phyloP scores from a whole-genome alignment of 2,113 vertebrate genomes.

The Myotis lucifugus region DNA sequence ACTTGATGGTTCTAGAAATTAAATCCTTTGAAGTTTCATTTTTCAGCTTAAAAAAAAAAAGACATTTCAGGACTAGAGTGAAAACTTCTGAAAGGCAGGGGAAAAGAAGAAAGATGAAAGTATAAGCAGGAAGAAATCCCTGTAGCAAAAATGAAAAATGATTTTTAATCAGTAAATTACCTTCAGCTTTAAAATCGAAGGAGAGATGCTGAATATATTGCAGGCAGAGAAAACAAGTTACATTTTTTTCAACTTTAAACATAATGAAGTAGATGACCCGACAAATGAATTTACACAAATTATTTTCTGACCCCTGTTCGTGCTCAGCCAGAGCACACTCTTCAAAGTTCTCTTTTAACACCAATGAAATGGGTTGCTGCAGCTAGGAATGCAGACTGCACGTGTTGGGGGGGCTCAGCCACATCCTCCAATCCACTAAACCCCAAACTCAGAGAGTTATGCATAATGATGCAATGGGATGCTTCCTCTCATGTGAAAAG shows the following conservation, averaged over 20 bases:
- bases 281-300: constrained; percentile 14
- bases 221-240: neutral
- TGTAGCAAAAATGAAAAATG: neutral
- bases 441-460: neutral
- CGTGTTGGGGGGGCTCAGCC: neutral
- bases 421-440: constrained; percentile 54
- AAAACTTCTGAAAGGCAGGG: neutral
- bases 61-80: neutral
- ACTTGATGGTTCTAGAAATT: constrained; percentile 47
- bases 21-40: constrained; percentile 59
- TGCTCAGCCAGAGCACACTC: neutral
- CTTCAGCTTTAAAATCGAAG: constrained; percentile 34
- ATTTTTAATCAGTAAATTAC: neutral
- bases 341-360: constrained; percentile 32
- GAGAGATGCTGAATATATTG: neutral
- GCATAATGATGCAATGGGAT: neutral
- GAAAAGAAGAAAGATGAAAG: neutral
- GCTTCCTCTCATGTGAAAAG: constrained; percentile 38
- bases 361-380: neutral
- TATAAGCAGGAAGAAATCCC: neutral
- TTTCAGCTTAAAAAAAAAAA: neutral
- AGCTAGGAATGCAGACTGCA: constrained; percentile 9
- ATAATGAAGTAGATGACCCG: neutral
- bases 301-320: neutral
- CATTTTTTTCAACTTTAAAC: neutral